Conservation (phyloP, 2,113 vertebrate genomes). For the Neolamprologus caudopunctatus region DNA sequence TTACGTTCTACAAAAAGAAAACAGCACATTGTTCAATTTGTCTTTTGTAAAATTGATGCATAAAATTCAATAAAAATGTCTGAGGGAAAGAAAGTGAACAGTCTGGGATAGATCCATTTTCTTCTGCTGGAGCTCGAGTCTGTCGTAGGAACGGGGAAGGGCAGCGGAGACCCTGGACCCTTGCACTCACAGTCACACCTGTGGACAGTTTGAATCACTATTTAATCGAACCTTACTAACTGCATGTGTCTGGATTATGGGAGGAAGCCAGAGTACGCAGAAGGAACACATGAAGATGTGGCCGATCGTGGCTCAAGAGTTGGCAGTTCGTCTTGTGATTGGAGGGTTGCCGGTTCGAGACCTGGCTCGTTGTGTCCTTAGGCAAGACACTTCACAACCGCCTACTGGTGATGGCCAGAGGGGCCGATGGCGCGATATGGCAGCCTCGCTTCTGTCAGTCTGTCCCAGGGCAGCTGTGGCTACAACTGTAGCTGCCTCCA, state of each 20-base stretch:
- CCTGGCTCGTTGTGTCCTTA: rapidly evolving
- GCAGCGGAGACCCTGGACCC: neutral
- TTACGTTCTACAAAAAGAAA: rapidly evolving
- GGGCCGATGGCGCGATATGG: rapidly evolving
- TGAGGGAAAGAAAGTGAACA: neutral
- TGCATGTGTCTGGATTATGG: neutral
- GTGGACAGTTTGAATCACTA: neutral
- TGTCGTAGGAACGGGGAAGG: neutral
- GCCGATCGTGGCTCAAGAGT: rapidly evolving
- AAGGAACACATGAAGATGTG: neutral
- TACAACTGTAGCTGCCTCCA: neutral
- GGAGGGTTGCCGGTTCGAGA: rapidly evolving
- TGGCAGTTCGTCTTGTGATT: rapidly evolving
- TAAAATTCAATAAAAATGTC: neutral
- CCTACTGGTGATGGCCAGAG: rapidly evolving
- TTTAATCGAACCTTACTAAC: rapidly evolving
- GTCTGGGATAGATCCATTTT: neutral
- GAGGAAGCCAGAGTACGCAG: neutral
- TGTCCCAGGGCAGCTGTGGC: neutral
- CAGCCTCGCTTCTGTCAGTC: rapidly evolving
- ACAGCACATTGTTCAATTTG: neutral
- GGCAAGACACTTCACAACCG: rapidly evolving
- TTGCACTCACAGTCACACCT: neutral
- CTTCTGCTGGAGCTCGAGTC: neutral
- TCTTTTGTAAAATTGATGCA: neutral